Conservation (phyloP, 2,888 invertebrate species). For the Netelia melanura region DNA sequence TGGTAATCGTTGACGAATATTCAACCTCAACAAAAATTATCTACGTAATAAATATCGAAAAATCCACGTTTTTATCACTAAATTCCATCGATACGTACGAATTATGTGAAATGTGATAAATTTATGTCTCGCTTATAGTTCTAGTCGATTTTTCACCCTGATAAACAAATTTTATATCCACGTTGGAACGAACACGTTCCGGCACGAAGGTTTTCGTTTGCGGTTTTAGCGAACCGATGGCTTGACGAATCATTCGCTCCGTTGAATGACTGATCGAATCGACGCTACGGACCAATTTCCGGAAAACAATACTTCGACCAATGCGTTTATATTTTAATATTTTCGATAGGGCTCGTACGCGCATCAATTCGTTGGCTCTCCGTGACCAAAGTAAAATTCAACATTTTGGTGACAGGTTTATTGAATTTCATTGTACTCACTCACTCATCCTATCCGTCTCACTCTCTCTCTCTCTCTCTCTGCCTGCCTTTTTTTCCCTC, state of each 20-base stretch:
- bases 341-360: neutral
- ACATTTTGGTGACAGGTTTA: slow-evolving; percentile 11
- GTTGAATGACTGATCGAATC: slow-evolving; percentile 62
- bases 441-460: slow-evolving; percentile 4
- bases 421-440: slow-evolving; percentile 15
- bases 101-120: slow-evolving; percentile 61
- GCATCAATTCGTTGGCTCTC: slow-evolving; percentile 23
- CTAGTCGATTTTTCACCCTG: slow-evolving; percentile 18
- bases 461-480: slow-evolving; percentile 28
- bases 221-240: slow-evolving; percentile 33
- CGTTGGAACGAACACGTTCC: slow-evolving; percentile 39
- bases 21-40: too few species aligned
- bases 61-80: neutral
- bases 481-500: neutral
- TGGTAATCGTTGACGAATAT: too few species aligned
- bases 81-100: slow-evolving; percentile 41
- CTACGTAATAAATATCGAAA: too few species aligned
- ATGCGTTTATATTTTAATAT: slow-evolving; percentile 12
- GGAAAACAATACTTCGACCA: slow-evolving; percentile 61
- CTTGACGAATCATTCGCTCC: slow-evolving; percentile 67
- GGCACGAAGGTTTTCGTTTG: slow-evolving; percentile 50
- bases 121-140: slow-evolving; percentile 54
- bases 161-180: slow-evolving; percentile 11
- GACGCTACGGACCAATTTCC: slow-evolving; percentile 56
- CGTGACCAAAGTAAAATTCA: slow-evolving; percentile 17